Conservation (phyloP, 2,888 invertebrate species). For the Sarcophaga rosellei region DNA sequence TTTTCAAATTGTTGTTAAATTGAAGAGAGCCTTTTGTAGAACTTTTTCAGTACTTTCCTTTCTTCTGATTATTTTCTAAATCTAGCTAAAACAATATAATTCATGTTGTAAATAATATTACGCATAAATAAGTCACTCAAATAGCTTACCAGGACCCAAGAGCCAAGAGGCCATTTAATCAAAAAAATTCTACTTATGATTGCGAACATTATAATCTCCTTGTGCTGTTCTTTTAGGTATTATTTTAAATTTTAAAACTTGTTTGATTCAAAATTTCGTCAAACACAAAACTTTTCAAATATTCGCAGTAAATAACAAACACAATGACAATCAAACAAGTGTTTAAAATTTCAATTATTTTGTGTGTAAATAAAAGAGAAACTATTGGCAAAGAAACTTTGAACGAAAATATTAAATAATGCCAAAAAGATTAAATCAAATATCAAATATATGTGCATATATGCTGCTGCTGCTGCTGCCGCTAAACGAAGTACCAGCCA, state of each 20-base stretch:
- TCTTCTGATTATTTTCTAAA: too few species aligned
- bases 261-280: not conserved
- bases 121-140: too few species aligned
- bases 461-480: constrained; percentile 4
- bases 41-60: too few species aligned
- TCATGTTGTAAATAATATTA: too few species aligned
- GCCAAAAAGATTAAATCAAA: constrained; percentile 64
- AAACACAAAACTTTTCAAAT: not conserved
- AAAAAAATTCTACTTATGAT: too few species aligned
- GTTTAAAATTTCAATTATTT: constrained; percentile 51
- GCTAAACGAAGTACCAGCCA: constrained; percentile 57
- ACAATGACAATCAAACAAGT: constrained; percentile 43
- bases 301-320: not conserved
- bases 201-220: too few species aligned
- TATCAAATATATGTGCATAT: constrained; percentile 23
- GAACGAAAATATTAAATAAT: constrained; percentile 61
- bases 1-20: not conserved
- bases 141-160: too few species aligned
- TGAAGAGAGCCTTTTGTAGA: not conserved
- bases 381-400: constrained; percentile 56
- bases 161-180: too few species aligned
- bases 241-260: too few species aligned
- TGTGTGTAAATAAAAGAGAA: constrained; percentile 46
- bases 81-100: too few species aligned
- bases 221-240: too few species aligned